Base-by-base conservation (phyloP, 2,797 vertebrate genomes). In the Microctenopoma steveboyesi region DNA sequence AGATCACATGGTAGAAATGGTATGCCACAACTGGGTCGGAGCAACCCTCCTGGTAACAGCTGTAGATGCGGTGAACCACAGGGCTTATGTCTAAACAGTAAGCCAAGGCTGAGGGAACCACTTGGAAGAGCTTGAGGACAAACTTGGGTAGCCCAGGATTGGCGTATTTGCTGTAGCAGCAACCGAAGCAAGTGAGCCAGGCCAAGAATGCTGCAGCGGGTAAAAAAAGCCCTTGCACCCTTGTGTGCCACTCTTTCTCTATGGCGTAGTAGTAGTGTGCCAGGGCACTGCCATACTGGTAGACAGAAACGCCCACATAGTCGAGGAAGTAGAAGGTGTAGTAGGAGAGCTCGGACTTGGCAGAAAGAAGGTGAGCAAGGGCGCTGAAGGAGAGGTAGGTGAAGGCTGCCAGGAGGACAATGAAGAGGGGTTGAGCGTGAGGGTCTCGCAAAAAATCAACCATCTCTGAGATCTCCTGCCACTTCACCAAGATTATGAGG, bases 311-410 rank as follows among this genome's bases (percentile, higher is more conserved):
- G 0, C 97, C 97, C 49, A 98, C 95, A 0, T 99, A 99, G 92
- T 99, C 97, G 89, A 99, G 81, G 90, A 99, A 99, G 92, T 97
- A 99, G 91, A 98, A 99, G 35, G 94, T 90, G 85, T 97, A 99
- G 85, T 96, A 96, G 83, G 97, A 98, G 84, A 98, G 95, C 93
- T 98, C 97, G 0, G 97, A 99, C 52, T 96, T 97, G 86, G 97
- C 96, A 56, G 96, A 96, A 73, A 99, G 92, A 46, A 99, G 96
- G 77, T 99, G 97, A 12, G 97, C 97, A 7, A 97, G 89, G 6
- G 95, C 92, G 67, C 97, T 98, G 93, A 94, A 96, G 2, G 90
- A 93, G 86, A 98, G 93, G 92, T 98, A 98, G 73, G 94, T 94
- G 90, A 98, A 95, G 55, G 97, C 93, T 0, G 97, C 89, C 2